Percentiles rank a stretch among this genome's conserved stretches.
phyloP scores from a whole-genome alignment of 2,888 invertebrate genomes.

The Miltochrista miniata region DNA sequence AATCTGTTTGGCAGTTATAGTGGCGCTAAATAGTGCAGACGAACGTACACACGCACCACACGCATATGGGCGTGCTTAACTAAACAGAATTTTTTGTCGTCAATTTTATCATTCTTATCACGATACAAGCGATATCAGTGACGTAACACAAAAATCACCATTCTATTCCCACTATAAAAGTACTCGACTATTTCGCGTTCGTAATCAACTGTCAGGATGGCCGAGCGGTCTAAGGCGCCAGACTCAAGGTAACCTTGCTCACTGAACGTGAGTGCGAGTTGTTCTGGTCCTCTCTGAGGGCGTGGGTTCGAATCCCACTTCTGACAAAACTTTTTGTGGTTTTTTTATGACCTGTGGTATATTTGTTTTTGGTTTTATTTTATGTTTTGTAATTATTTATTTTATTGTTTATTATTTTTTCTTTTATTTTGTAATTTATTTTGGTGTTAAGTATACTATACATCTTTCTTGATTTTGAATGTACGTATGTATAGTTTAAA shows the following conservation, averaged over 20 bases:
- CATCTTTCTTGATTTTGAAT: too few species aligned
- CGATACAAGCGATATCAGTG: too few species aligned
- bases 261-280: slow-evolving; percentile 11
- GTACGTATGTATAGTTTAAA: too few species aligned
- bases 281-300: slow-evolving; percentile 19
- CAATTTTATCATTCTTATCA: too few species aligned
- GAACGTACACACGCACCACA: too few species aligned
- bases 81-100: too few species aligned
- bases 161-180: not conserved
- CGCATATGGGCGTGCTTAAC: too few species aligned
- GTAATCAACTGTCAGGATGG: slow-evolving; percentile 10
- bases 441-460: too few species aligned
- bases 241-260: slow-evolving; percentile 17
- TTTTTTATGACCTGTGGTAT: not conserved
- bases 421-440: too few species aligned
- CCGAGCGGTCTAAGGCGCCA: slow-evolving; percentile 19
- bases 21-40: too few species aligned
- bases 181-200: slow-evolving; percentile 1
- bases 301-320: slow-evolving; percentile 22
- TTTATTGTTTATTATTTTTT: too few species aligned
- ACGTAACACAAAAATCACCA: not conserved
- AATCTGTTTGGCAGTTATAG: too few species aligned
- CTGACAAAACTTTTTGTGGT: slow-evolving; percentile 12
- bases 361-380: not conserved
- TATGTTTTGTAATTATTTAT: not conserved